Base-by-base conservation (phyloP, 2,888 invertebrate species). In the Alcis repandata region DNA sequence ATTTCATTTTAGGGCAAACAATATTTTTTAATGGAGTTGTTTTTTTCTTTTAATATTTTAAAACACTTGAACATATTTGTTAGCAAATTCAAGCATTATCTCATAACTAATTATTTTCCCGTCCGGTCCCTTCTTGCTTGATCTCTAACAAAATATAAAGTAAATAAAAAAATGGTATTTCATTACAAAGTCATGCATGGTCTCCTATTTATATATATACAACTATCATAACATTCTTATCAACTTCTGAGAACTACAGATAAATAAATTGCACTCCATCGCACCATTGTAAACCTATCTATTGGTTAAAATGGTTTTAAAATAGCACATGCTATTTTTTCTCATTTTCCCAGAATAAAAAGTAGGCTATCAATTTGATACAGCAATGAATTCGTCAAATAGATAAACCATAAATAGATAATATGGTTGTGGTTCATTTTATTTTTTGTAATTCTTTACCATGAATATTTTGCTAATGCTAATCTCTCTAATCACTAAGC, bases 401-500 rank as follows among this genome's bases (percentile, higher is more conserved):
- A 49, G 32, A 49, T 49, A 9, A 49, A 17, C 15, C 2, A 15
- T 4, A 27, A n/a, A n/a, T n/a, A n/a, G n/a, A n/a, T n/a, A n/a
- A n/a, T n/a, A n/a, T n/a, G n/a, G n/a, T n/a, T n/a, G n/a, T 27
- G 27, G 27, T 27, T 27, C 6, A 27, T 27, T 27, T 27, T 27
- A 27, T 2, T 27, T 49, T 15, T 17, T 19, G 19, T 11, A 27
- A 6, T 43, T 43, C 9, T 19, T 20, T 43, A 43, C 2, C 1
- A 10, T 43, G 11, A 10, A 19, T 43, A 19, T 20, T 20, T 9
- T 19, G 19, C 20, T 43, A 43, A 20, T 52, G 15, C 3, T 54
- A 54, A 54, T 54, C 41, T 27, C 4, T 1, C 36, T 54, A 40
- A 54, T 54, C 27, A 54, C 41, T 41, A 36, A 17, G 11, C 38